Evolutionary conservation across 2,113 vertebrate species (phyloP).

Genomic region (Miniopterus natalensis): DNA sequence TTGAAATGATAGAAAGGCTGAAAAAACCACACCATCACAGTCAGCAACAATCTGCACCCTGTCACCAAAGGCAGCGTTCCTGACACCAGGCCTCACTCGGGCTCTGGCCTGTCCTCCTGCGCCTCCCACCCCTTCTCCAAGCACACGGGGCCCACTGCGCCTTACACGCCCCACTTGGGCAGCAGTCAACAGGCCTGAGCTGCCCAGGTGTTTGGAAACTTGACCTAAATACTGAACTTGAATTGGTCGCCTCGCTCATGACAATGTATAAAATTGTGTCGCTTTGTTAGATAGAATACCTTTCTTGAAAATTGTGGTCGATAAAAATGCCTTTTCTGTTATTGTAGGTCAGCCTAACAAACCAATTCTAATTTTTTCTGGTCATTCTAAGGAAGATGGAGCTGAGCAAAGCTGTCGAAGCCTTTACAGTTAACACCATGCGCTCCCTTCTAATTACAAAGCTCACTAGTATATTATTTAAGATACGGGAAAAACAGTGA

Average conservation of each 20-base stretch:
- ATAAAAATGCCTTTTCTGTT: not conserved
- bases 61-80: not conserved
- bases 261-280: not conserved
- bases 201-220: slow-evolving; percentile 23
- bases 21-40: not conserved
- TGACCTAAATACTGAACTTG: slow-evolving; percentile 62
- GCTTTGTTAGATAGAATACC: slow-evolving; percentile 28
- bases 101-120: not conserved
- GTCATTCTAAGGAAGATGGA: not conserved
- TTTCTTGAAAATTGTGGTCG: not conserved
- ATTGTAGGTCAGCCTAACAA: not conserved
- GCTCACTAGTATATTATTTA: not conserved
- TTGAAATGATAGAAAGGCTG: not conserved
- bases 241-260: not conserved
- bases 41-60: not conserved
- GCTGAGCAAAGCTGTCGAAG: not conserved
- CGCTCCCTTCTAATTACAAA: not conserved
- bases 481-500: not conserved
- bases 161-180: not conserved
- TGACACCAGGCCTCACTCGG: not conserved
- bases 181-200: too few relatives aligned
- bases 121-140: not conserved
- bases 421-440: not conserved
- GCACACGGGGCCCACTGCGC: too few relatives aligned
- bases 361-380: not conserved